phyloP scores from a whole-genome alignment of 2,113 vertebrate genomes.

The Agelaius phoeniceus region DNA sequence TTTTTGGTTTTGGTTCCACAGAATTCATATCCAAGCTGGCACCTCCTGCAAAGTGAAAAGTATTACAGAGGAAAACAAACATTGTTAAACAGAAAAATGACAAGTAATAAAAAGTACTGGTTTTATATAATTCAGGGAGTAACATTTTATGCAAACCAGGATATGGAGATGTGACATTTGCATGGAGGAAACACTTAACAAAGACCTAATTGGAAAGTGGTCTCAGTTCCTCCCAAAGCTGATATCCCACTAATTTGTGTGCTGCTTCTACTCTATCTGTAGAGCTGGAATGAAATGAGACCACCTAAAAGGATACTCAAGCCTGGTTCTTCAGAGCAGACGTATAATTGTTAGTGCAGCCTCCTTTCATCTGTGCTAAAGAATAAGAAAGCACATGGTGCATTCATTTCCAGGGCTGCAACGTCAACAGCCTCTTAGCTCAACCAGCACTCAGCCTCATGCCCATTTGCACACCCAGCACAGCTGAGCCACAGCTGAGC shows the following conservation, averaged over 20 bases:
- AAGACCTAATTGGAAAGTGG: background rate
- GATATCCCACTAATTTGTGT: background rate
- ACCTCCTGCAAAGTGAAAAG: slow-evolving; percentile 72
- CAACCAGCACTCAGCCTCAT: background rate
- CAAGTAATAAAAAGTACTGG: background rate
- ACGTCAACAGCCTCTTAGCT: background rate
- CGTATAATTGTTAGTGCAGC: background rate
- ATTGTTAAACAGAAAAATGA: background rate
- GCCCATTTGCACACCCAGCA: background rate
- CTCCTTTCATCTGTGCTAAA: background rate
- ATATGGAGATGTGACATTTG: background rate
- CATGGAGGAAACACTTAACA: background rate
- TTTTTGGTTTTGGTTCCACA: slow-evolving; percentile 80
- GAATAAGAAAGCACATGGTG: background rate
- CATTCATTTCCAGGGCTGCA: background rate
- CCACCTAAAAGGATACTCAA: background rate
- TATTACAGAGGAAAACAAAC: background rate
- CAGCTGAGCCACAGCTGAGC: background rate
- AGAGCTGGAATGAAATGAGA: background rate
- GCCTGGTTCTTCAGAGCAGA: background rate
- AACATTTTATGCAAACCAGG: background rate
- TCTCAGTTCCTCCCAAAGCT: background rate
- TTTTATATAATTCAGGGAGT: background rate
- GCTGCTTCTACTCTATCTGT: background rate
- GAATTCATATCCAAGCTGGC: slow-evolving; percentile 84